A percentile compares a stretch with the other conserved stretches of the same genome.
Evolutionary conservation across 2,888 invertebrate species (phyloP).

Genomic region (Allygus modestus): DNA sequence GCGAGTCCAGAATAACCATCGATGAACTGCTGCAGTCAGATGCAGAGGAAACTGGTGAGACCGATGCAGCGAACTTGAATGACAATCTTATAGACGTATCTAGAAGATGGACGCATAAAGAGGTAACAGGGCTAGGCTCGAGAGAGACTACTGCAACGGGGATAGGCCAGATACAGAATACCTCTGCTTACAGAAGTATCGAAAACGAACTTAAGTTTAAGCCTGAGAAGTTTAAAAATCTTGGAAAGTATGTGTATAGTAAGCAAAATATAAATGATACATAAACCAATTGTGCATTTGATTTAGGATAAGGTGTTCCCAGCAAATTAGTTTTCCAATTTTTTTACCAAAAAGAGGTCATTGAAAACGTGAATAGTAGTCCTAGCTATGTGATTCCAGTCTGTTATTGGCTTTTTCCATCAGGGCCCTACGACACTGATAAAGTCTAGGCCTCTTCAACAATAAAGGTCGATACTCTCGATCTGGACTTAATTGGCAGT

Average conservation of each 20-base stretch:
- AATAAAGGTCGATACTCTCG: no score
- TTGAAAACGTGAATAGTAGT: no score
- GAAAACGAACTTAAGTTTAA: background rate
- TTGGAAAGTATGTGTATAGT: conserved; percentile 1
- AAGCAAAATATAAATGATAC: background rate
- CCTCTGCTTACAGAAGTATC: background rate
- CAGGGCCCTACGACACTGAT: no score
- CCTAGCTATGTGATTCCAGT: no score
- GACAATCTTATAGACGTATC: background rate
- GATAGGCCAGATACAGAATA: conserved; percentile 22
- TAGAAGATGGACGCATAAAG: background rate
- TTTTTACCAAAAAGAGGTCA: no score
- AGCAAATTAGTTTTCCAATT: no score
- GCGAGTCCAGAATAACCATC: background rate
- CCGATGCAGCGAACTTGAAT: background rate
- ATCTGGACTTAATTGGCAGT: no score
- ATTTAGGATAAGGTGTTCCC: no score
- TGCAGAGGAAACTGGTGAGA: background rate
- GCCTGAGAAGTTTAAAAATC: conserved; percentile 14
- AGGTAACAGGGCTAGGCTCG: background rate
- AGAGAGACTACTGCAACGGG: background rate
- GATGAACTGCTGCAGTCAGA: background rate
- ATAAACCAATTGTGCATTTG: no score
- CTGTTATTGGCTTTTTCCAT: no score
- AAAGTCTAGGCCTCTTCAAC: no score